Conservation (phyloP, 2,797 vertebrate species). For the Rhinella marina region DNA sequence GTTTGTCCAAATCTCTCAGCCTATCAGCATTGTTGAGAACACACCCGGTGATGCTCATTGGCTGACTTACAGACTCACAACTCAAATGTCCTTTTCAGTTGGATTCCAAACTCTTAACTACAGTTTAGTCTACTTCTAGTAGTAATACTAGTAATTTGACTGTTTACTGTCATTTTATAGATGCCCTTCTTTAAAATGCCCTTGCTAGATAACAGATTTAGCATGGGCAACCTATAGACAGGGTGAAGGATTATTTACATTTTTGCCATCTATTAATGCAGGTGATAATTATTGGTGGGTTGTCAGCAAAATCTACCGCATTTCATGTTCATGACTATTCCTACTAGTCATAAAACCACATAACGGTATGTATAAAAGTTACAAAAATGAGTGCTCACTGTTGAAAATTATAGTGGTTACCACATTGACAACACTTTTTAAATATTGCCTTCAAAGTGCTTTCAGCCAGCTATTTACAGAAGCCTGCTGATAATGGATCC, state of each 20-base stretch:
- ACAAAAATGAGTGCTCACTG: background rate
- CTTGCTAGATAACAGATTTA: background rate
- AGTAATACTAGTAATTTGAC: background rate
- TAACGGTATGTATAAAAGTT: background rate
- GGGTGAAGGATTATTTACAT: background rate
- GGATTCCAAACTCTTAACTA: background rate
- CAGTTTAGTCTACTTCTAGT: background rate
- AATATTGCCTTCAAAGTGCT: conserved; percentile 12
- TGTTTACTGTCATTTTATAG: background rate
- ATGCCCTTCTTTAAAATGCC: background rate
- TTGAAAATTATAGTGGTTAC: background rate
- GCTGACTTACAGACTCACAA: background rate
- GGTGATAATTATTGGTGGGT: too few species aligned
- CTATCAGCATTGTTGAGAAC: background rate
- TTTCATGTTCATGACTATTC: background rate
- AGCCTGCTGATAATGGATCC: conserved; percentile 16
- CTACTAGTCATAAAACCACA: background rate
- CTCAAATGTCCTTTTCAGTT: background rate
- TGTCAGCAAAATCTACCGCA: background rate
- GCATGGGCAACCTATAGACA: too few species aligned
- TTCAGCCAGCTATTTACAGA: conserved; percentile 20
- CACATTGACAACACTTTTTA: background rate
- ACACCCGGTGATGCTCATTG: background rate
- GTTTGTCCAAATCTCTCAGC: background rate
- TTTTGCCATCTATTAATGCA: background rate